These are phyloP conservation scores for Coptodon bakossiorum DNA, from an alignment of 2,113 vertebrate genomes.

Conservation along the genomic window DNA sequence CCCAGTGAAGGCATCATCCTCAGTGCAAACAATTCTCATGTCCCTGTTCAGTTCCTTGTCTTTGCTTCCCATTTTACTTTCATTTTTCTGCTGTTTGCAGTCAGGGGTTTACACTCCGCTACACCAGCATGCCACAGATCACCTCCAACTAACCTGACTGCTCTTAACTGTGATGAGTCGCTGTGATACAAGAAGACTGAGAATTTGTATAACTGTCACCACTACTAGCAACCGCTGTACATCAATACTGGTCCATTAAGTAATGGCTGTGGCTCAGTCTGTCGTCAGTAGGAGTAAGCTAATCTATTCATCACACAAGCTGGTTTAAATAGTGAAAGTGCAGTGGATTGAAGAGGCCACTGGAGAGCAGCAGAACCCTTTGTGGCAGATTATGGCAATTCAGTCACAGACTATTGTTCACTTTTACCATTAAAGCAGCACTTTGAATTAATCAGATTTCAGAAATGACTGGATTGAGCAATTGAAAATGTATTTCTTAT, in stretches of 20 bases:
- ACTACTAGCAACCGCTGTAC: not conserved
- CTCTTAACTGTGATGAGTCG: not conserved
- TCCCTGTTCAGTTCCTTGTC: conserved; percentile 23
- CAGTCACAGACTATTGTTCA: not conserved
- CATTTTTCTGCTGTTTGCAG: conserved; percentile 35
- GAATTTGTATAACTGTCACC: not conserved
- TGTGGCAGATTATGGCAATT: not conserved
- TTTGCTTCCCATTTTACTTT: not conserved
- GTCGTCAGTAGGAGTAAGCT: not conserved
- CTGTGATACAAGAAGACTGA: not conserved
- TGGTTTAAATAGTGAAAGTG: not conserved
- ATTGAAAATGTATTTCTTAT: not conserved
- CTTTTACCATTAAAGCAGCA: not conserved
- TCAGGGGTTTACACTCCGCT: conserved; percentile 8
- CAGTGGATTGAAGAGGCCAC: conserved; percentile 8
- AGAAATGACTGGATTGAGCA: not conserved
- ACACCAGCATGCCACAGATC: not conserved
- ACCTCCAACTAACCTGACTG: not conserved
- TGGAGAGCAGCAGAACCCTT: conserved; percentile 9
- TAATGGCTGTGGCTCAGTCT: not conserved
- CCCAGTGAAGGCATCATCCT: not conserved
- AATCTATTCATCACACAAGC: not conserved
- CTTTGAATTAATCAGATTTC: not conserved
- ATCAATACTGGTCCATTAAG: not conserved
- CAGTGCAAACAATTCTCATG: not conserved